These are phyloP conservation scores for Limnephilus marmoratus DNA, from an alignment of 2,888 invertebrate species.

Conservation along the genomic window DNA sequence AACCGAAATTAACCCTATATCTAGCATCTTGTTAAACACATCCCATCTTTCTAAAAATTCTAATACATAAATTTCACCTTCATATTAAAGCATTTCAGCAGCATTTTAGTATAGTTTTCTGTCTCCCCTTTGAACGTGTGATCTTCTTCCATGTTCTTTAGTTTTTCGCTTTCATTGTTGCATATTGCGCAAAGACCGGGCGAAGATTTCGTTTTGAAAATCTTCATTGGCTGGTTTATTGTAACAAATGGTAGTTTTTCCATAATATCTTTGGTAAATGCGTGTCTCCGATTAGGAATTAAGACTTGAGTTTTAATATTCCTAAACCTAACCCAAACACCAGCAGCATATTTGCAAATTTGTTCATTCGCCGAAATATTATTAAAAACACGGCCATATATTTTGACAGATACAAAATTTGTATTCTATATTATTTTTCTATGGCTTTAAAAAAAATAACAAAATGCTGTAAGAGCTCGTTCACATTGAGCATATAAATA, in stretches of 20 bases:
- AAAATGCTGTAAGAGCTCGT: not conserved
- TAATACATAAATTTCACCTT: conserved; percentile 18
- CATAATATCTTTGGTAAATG: not conserved
- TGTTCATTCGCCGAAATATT: not conserved
- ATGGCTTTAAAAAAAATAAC: not conserved
- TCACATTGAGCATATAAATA: too few relatives aligned
- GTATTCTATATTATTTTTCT: not conserved
- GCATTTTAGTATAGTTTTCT: conserved; percentile 42
- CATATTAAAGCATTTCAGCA: conserved; percentile 47
- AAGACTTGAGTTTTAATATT: not conserved
- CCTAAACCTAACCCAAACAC: not conserved
- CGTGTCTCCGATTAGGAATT: not conserved
- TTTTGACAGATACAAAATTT: not conserved
- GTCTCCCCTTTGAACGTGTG: conserved; percentile 4
- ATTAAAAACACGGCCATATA: not conserved
- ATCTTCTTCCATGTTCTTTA: conserved; percentile 18
- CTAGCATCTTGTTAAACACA: too few relatives aligned
- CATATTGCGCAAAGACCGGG: conserved; percentile 33
- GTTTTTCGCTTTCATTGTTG: conserved; percentile 11
- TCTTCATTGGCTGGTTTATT: conserved; percentile 29
- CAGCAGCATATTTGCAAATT: not conserved
- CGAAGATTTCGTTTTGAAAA: conserved; percentile 21
- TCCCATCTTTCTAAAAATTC: not conserved
- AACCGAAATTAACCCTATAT: too few relatives aligned
- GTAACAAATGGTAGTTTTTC: conserved; percentile 21